Base-by-base conservation (phyloP, 2,113 vertebrate species). In the Glaucomys volans region DNA sequence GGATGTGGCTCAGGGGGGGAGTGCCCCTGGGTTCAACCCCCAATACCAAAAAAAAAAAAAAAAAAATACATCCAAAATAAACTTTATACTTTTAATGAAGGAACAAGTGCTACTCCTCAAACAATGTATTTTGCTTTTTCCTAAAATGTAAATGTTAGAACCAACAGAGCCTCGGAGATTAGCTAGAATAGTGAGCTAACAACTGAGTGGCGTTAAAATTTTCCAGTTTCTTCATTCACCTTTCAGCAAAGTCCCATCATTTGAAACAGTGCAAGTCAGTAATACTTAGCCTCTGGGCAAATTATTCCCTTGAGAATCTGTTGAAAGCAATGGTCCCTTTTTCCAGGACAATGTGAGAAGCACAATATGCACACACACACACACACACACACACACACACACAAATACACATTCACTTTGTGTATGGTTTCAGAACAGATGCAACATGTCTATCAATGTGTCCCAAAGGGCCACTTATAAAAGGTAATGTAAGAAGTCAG, bases 251-350 rank as follows among this genome's bases (percentile, higher is more conserved):
- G 69, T 66, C 17, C 47, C 44, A 32, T 62, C 44, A 13, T 54
- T 75, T 20, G 62, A 74, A 81, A 74, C n/a, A 40, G 52, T 71
- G 50, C 47, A 69, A 72, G 40, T 79, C 32, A 42, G 64, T 1
- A 71, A 37, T 50, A 47, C 54, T 82, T 86, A 94, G 85, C 79
- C 35, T 86, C 42, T 85, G 35, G 32, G 30, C 28, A 30, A 62
- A 52, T 13, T 79, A 94, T 82, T 79, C 47, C 74, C 57, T 59
- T 67, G 87, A 87, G 40, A 76, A 82, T 86, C 90, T 91, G 50
- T 37, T 66, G 52, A 96, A 86, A 86, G 22, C 24, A 26, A 67
- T 13, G 20, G 67, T 47, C 11, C 20, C 35, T 88, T 77, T 82
- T 59, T 54, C 77, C 71, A 85, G 17, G 37, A n/a, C 18, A 85